Evolutionary conservation across 2,113 vertebrate species (phyloP).

Genomic region (Recurvirostra avosetta): DNA sequence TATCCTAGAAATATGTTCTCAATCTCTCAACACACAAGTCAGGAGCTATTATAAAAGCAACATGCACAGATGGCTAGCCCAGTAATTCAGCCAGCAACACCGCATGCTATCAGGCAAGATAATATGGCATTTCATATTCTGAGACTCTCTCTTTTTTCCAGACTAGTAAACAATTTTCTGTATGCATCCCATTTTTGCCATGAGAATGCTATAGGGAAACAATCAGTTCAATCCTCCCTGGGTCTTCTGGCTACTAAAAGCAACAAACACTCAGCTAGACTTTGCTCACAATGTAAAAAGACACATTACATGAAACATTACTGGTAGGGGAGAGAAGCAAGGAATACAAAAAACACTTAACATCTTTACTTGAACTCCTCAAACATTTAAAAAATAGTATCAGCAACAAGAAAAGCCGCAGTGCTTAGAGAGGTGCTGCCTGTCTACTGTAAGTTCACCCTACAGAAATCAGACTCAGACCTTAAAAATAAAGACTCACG

Average conservation of each 20-base stretch:
- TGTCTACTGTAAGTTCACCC: background rate
- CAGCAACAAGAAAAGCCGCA: background rate
- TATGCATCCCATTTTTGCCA: constrained; percentile 66
- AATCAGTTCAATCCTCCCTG: background rate
- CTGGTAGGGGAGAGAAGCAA: background rate
- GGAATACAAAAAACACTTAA: background rate
- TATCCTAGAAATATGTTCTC: constrained; percentile 8
- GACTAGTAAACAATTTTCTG: constrained; percentile 45
- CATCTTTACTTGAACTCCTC: background rate
- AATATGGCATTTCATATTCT: constrained; percentile 36
- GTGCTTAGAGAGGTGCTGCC: background rate
- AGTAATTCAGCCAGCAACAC: constrained; percentile 55
- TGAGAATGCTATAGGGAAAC: constrained; percentile 26
- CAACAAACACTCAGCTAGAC: background rate
- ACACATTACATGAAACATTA: background rate
- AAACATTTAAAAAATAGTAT: background rate
- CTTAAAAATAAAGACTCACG: background rate
- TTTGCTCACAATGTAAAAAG: background rate
- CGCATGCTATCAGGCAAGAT: constrained; percentile 59
- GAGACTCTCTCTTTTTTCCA: constrained; percentile 24
- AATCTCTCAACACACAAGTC: constrained; percentile 36
- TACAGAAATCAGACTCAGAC: background rate
- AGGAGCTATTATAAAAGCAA: constrained; percentile 50
- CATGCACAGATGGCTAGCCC: constrained; percentile 65
- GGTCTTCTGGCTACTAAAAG: background rate